phyloP scores from a whole-genome alignment of 2,113 vertebrate genomes.

The Vimba vimba region DNA sequence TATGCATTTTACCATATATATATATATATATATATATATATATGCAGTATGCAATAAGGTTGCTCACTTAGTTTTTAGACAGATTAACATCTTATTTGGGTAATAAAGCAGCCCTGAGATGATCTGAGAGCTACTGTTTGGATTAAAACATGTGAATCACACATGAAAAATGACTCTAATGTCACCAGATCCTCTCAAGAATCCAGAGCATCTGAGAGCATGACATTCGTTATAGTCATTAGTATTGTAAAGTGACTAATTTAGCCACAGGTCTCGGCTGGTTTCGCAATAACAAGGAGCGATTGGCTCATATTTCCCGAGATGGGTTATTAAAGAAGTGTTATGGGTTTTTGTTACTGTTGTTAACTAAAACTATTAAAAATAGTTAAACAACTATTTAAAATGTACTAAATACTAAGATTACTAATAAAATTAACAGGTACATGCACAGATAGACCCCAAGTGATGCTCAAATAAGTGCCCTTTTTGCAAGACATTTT shows the following conservation, averaged over 20 bases:
- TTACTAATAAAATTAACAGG: too few species aligned
- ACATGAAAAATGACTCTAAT: neutral
- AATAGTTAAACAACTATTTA: neutral
- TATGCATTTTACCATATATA: neutral
- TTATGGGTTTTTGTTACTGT: neutral
- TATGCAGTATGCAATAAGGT: neutral
- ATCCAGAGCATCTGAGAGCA: neutral
- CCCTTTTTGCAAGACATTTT: too few species aligned
- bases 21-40: neutral
- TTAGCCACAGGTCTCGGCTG: neutral
- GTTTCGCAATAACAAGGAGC: neutral
- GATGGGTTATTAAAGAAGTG: neutral
- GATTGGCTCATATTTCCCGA: neutral
- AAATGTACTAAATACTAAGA: neutral
- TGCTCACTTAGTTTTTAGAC: neutral
- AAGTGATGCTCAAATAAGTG: too few species aligned
- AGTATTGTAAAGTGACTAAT: neutral
- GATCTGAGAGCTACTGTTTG: neutral
- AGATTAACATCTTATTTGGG: too few species aligned
- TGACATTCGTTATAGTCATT: constrained; percentile 8
- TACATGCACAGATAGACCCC: too few species aligned
- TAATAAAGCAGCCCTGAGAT: too few species aligned
- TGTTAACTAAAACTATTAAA: neutral
- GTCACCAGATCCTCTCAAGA: neutral
- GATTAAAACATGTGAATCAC: constrained; percentile 1